Conservation (phyloP, 2,113 vertebrate genomes). For the Xiphophorus maculatus region DNA sequence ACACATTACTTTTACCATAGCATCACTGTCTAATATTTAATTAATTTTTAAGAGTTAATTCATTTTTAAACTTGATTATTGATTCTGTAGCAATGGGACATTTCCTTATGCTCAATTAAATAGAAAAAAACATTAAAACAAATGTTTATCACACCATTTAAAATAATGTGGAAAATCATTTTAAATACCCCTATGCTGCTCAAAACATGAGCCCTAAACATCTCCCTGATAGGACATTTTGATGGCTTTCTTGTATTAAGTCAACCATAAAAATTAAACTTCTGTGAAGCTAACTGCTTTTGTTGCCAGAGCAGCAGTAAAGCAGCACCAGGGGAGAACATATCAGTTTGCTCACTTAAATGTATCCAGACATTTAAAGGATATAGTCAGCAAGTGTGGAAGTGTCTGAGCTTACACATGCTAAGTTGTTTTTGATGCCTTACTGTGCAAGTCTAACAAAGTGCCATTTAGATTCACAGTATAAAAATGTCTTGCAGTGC, state of each 20-base stretch:
- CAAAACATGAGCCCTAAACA: slow-evolving; percentile 2
- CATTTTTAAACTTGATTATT: neutral
- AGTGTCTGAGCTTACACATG: slow-evolving; percentile 39
- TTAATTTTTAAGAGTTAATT: neutral
- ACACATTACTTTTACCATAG: neutral
- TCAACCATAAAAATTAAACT: slow-evolving; percentile 9
- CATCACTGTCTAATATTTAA: neutral
- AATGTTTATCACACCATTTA: slow-evolving; percentile 53
- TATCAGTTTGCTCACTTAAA: slow-evolving; percentile 39
- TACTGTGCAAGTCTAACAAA: slow-evolving; percentile 48
- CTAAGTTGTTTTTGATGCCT: slow-evolving; percentile 49
- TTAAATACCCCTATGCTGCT: neutral
- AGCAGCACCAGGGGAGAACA: slow-evolving; percentile 11
- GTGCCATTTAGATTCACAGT: slow-evolving; percentile 61
- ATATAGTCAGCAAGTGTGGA: slow-evolving; percentile 34
- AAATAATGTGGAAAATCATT: slow-evolving; percentile 11
- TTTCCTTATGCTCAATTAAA: neutral
- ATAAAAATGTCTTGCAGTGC: slow-evolving; percentile 51
- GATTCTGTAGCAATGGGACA: no score
- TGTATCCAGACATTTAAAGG: slow-evolving; percentile 22
- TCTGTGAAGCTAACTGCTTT: slow-evolving; percentile 1
- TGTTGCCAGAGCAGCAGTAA: slow-evolving; percentile 34
- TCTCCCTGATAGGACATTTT: neutral
- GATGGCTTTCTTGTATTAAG: neutral
- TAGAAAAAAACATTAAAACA: slow-evolving; percentile 7